Evolutionary conservation across 2,113 vertebrate genomes (phyloP), one percentile per base, ranked within the genome.

Genomic region (Sminthopsis crassicaudata): DNA sequence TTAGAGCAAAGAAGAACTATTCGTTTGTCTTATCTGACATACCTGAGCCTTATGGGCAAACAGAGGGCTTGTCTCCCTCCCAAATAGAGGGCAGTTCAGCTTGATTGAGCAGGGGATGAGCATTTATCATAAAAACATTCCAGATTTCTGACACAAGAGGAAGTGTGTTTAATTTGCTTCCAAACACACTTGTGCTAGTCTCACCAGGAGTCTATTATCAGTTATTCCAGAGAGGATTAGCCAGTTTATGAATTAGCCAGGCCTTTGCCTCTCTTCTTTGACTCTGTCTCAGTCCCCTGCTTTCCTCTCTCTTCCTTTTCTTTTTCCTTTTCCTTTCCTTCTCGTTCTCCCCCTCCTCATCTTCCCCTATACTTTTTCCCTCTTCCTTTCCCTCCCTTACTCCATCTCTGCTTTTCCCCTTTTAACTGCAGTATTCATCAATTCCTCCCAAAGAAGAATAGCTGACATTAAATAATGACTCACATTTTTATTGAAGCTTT

Each of bases 221-320:
- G 5, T 67, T 53, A 22, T 9, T 46, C 3, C 91, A 50, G 90
- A 42, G 23, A 26, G 16, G 46, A 92, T 91, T 94, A 51, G 90
- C 53, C 88, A 67, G 27, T 92, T 95, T 91, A 92, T 96, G 16
- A 25, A 91, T 92, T 91, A 93, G 91, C 24, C 5, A 53, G 55
- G 90, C 46, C 52, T 96, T 95, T 91, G 93, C 46, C 93, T 94
- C 52, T 90, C 46, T 90, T 92, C 48, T 95, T 36, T n/a, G 27
- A 51, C 54, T 95, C 60, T 67, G 60, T n/a, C 67, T 48, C 94
- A 46, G 46, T 42, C 16, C 60, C 5, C 3, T 19, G 14, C n/a
- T 19, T 76, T 0, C 30, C 60, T 76, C 46, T 96, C 76, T 91
- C 19, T 54, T 60, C 0, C 89, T 94, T 92, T 90, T 94, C 91